Conservation (phyloP, 2,888 invertebrate genomes). For the Drosophila histrio region DNA sequence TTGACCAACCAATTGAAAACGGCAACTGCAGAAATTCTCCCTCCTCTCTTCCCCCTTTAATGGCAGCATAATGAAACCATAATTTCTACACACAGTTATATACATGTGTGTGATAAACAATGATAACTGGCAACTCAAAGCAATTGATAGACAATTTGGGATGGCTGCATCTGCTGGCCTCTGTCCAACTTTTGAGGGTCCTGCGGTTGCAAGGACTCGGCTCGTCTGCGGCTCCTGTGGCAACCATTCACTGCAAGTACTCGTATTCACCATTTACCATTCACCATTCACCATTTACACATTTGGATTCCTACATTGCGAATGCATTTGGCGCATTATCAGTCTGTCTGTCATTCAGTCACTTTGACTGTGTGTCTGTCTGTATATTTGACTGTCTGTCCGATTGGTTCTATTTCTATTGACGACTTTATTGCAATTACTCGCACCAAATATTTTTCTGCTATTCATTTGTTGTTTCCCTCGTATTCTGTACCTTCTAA, state of each 20-base stretch:
- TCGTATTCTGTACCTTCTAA: conserved; percentile 18
- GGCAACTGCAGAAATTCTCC: conserved; percentile 4
- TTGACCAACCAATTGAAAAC: conserved; percentile 16
- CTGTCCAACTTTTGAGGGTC: conserved; percentile 34
- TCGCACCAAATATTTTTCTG: conserved; percentile 62
- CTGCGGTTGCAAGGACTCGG: conserved; percentile 29
- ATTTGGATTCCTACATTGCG: conserved; percentile 28
- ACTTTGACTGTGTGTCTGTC: background rate
- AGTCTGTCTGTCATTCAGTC: conserved; percentile 2
- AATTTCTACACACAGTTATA: conserved; percentile 8
- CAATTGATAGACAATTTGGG: conserved; percentile 41
- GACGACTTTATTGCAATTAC: conserved; percentile 71
- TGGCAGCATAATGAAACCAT: conserved; percentile 12
- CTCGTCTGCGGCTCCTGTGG: conserved; percentile 49
- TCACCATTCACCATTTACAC: conserved; percentile 24
- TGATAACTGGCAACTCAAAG: conserved; percentile 30
- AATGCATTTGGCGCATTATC: conserved; percentile 54
- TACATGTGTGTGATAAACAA: conserved; percentile 8
- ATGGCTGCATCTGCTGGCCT: conserved; percentile 24
- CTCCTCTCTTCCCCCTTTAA: background rate
- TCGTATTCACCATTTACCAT: conserved; percentile 2
- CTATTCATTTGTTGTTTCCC: conserved; percentile 52
- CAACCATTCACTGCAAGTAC: conserved; percentile 9
- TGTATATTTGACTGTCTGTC: background rate
- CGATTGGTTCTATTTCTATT: conserved; percentile 40